Percentiles rank a stretch among this genome's conserved stretches.
Conservation (phyloP, 2,113 vertebrate species). For the Tiliqua scincoides region DNA sequence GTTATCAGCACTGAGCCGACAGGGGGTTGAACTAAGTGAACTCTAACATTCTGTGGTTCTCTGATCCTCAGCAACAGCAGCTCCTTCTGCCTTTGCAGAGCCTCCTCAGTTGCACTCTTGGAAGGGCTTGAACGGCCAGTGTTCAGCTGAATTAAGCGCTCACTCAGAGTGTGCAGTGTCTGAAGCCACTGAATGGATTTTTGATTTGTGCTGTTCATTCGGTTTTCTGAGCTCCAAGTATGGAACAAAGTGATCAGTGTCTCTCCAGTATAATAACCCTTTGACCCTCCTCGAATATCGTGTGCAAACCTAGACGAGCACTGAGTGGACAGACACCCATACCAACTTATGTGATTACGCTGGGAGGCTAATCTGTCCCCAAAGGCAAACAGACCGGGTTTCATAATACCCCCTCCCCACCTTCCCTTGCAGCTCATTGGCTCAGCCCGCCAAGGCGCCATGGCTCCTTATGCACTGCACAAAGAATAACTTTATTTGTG, state of each 20-base stretch:
- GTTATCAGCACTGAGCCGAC: too few species aligned
- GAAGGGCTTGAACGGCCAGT: not conserved
- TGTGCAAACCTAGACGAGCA: not conserved
- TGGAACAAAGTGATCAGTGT: constrained; percentile 47
- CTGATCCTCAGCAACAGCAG: too few species aligned
- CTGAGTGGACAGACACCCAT: too few species aligned
- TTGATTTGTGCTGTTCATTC: not conserved
- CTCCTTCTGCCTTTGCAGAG: not conserved
- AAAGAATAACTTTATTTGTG: constrained; percentile 1
- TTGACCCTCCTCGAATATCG: not conserved
- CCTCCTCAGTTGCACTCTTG: not conserved
- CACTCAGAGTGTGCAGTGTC: not conserved
- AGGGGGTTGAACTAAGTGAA: too few species aligned
- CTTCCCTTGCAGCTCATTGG: not conserved
- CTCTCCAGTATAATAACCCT: not conserved
- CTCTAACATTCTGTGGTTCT: too few species aligned
- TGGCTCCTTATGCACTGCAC: not conserved
- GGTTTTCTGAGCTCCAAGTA: not conserved
- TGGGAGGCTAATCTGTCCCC: not conserved
- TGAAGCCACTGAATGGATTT: not conserved
- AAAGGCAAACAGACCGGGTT: not conserved
- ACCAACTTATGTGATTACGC: too few species aligned
- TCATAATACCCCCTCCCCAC: not conserved
- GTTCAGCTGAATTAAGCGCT: too few species aligned
- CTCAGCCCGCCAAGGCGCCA: not conserved